Percentiles rank a stretch among this genome's conserved stretches.
phyloP scores from a whole-genome alignment of 2,797 vertebrate genomes.

The Myotis vivesi region DNA sequence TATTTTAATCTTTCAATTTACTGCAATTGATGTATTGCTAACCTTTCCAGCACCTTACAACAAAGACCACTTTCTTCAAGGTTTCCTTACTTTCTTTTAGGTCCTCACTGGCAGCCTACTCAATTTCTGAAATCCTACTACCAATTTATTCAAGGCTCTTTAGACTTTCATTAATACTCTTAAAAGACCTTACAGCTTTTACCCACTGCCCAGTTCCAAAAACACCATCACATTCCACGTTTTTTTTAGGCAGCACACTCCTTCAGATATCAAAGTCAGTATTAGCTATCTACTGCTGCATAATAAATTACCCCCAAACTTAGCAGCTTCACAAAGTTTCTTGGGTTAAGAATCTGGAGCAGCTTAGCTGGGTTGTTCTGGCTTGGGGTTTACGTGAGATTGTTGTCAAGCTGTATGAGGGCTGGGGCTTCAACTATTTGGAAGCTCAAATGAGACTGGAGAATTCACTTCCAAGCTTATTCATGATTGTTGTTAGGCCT shows the following conservation, averaged over 20 bases:
- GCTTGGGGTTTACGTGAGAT: neutral
- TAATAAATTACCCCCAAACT: neutral
- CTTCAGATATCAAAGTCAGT: neutral
- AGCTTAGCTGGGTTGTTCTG: neutral
- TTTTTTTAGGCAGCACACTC: neutral
- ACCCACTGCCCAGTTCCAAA: neutral
- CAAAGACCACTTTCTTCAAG: neutral
- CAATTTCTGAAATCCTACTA: constrained; percentile 2
- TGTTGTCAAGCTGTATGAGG: neutral
- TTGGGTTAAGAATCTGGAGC: constrained; percentile 21
- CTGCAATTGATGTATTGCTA: neutral
- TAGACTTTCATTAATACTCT: neutral
- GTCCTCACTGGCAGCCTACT: neutral
- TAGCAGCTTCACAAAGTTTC: neutral
- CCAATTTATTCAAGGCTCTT: neutral
- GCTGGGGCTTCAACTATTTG: neutral
- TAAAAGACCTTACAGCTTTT: constrained; percentile 4
- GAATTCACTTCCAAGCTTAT: neutral
- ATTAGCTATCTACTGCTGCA: neutral
- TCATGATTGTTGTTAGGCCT: neutral
- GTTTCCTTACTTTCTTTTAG: neutral
- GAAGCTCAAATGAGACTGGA: neutral
- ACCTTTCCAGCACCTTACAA: neutral
- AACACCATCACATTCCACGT: neutral
- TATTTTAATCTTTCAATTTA: constrained; percentile 12